Base-by-base conservation (phyloP, 2,888 invertebrate species). In the Pyrrhosoma nymphula region DNA sequence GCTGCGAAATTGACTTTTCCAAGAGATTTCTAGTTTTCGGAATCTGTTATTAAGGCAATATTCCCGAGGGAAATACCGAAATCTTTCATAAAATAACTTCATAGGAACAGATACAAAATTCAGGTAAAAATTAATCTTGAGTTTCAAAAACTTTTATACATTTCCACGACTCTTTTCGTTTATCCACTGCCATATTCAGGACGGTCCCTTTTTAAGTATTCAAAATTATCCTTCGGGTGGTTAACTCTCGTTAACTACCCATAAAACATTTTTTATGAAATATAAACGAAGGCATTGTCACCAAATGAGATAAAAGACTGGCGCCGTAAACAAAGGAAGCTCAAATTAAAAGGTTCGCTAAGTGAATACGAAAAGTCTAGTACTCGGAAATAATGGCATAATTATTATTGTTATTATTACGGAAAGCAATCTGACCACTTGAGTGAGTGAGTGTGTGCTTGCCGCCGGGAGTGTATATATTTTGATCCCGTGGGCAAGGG, bases 401-500 rank as follows among this genome's bases (percentile, higher is more conserved):
- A 69, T 26, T 69, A 69, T 69, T 69, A 89, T 26, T 56, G 56
- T 56, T 56, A 91, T 56, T 35, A 69, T 93, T 93, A 93, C 47
- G 63, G 60, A 93, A 93, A 69, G 93, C 93, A 93, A 93, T 93
- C 60, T 93, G 47, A 93, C 93, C 93, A 69, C 47, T 30, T 16
- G 82, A 35, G 60, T 26, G 91, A 20, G 60, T 20, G 16, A 8
- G 18, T 60, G 16, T 60, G 18, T 60, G 18, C 60, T 20, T 60
- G 35, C 63, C 60, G 39, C 39, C 47, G 47, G 23, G 30, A 39
- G 39, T 69, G 26, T 16, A 47, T 47, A 60, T 10, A 93, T 93
- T 63, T 93, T 39, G 93, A 93, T 63, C 93, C 60, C 93, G 39
- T 26, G 60, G 56, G 90, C 18, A 56, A 56, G n/a, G 56, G 93